phyloP scores from a whole-genome alignment of 2,797 vertebrate species.

The Trachops cirrhosus region DNA sequence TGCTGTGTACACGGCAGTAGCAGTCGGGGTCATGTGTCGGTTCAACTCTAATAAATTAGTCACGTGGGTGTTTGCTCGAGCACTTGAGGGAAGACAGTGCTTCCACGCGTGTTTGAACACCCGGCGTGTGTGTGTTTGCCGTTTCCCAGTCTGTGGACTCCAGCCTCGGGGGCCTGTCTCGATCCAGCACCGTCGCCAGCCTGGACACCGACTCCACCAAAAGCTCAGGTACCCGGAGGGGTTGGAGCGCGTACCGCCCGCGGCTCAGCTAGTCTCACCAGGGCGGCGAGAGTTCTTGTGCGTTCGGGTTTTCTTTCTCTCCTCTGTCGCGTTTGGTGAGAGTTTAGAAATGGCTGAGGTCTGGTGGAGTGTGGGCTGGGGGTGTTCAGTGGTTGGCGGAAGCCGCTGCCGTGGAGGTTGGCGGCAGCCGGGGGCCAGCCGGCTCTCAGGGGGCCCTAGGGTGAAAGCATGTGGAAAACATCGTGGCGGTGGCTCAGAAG shows the following conservation, averaged over 20 bases:
- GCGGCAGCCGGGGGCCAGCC: not conserved
- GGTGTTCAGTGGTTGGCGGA: too few relatives aligned
- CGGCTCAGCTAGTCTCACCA: rapidly evolving
- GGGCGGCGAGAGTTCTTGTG: not conserved
- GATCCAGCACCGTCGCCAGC: conserved; percentile 98
- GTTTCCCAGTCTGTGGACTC: conserved; percentile 94
- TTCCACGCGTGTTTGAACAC: not conserved
- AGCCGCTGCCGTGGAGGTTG: rapidly evolving
- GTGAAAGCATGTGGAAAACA: not conserved
- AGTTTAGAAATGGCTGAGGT: not conserved
- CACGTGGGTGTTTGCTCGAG: not conserved
- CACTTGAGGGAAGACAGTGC: not conserved
- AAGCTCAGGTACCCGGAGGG: conserved; percentile 90
- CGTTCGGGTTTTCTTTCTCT: not conserved
- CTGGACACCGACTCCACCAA: conserved; percentile 98
- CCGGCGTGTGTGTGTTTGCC: not conserved
- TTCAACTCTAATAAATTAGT: not conserved
- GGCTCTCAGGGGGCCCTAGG: not conserved
- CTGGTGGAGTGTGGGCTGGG: not conserved
- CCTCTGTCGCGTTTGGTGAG: not conserved
- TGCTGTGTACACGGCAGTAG: not conserved
- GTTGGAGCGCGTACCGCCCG: rapidly evolving
- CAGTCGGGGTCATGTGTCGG: not conserved
- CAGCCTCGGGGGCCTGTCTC: conserved; percentile 96
- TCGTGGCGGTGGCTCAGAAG: not conserved